Evolutionary conservation across 2,113 vertebrate genomes (phyloP).

Genomic region (Malurus alboscapulatus): DNA sequence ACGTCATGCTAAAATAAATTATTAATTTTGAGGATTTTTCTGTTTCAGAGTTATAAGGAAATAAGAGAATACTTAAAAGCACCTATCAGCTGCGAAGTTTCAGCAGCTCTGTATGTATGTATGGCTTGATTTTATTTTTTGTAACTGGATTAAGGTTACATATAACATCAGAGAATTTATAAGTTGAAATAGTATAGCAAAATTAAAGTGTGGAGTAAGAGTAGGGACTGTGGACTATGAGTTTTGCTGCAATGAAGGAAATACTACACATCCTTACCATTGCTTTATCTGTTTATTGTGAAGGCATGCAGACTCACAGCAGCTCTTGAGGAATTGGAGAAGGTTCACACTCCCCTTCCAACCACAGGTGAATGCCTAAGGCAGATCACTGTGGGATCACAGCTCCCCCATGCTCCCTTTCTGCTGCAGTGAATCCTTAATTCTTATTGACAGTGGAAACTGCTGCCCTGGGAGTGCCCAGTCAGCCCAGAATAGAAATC

Average conservation of each 20-base stretch:
- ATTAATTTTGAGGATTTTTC: conserved; percentile 16
- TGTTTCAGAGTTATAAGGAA: neutral
- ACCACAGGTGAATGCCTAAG: neutral
- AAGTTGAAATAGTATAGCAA: neutral
- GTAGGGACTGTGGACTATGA: neutral
- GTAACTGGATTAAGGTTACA: neutral
- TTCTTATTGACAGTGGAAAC: neutral
- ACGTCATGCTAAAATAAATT: conserved; percentile 21
- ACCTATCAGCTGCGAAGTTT: neutral
- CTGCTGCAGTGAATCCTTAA: neutral
- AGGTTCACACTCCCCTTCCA: neutral
- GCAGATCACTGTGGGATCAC: neutral
- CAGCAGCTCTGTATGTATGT: neutral
- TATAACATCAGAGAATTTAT: neutral
- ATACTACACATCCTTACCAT: neutral
- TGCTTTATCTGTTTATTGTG: neutral
- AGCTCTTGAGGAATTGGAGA: neutral
- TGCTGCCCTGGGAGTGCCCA: neutral
- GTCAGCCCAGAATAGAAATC: neutral
- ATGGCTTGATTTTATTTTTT: neutral
- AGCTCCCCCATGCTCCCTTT: neutral
- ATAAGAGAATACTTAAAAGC: neutral
- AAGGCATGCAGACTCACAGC: neutral
- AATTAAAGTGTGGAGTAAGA: neutral
- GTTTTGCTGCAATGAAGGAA: neutral